Conservation (phyloP, 2,113 vertebrate genomes). For the Chiloscyllium plagiosum region DNA sequence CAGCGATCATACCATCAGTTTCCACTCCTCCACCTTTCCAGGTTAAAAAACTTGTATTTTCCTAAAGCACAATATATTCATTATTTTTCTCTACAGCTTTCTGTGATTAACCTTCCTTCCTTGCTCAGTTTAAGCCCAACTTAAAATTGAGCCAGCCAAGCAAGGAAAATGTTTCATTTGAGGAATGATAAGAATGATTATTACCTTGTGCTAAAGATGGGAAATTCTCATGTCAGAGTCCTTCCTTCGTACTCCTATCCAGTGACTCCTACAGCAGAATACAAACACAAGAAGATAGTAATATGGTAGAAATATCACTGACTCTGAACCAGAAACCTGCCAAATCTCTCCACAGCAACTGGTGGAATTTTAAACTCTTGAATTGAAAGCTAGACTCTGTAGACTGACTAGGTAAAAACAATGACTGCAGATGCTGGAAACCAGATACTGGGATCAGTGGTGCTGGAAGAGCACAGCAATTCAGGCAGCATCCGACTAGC, state of each 20-base stretch:
- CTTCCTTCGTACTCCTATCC: neutral
- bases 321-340: too few species aligned
- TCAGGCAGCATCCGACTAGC: too few species aligned
- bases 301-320: too few species aligned
- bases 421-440: too few species aligned
- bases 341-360: too few species aligned
- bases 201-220: neutral
- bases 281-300: too few species aligned
- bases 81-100: neutral
- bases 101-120: neutral
- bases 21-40: conserved; percentile 93
- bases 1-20: conserved; percentile 72
- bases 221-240: neutral
- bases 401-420: too few species aligned
- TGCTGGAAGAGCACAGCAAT: too few species aligned
- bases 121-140: neutral
- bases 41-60: conserved; percentile 53
- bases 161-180: neutral
- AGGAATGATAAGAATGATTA: neutral
- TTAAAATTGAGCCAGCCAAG: neutral
- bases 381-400: too few species aligned
- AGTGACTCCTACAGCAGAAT: neutral
- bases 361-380: too few species aligned
- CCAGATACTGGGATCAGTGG: too few species aligned
- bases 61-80: neutral